Percentiles rank a stretch among this genome's conserved stretches.
These are phyloP conservation scores for Macropodus opercularis DNA, from an alignment of 2,797 vertebrate species.

Conservation along the genomic window DNA sequence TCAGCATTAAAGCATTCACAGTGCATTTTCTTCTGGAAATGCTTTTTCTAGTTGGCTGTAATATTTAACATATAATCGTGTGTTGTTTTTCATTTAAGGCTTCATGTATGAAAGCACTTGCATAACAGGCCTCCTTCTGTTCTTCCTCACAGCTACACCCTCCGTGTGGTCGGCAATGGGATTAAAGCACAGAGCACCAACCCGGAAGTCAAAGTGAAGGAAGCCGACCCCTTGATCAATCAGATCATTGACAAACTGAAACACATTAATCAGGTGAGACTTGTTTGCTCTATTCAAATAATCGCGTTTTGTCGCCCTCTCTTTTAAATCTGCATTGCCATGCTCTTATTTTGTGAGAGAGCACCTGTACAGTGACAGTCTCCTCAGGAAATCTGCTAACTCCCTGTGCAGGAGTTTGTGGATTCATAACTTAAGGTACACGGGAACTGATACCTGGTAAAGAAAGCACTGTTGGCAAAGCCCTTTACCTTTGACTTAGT, in stretches of 20 bases:
- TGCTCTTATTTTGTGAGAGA: slow-evolving; percentile 29
- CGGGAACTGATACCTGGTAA: background rate
- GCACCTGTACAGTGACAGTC: slow-evolving; percentile 3
- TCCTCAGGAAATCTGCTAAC: slow-evolving; percentile 34
- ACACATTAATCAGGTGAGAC: slow-evolving; percentile 90
- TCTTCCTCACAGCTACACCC: slow-evolving; percentile 82
- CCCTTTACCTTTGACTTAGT: slow-evolving; percentile 47
- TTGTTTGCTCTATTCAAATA: background rate
- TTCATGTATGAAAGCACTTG: slow-evolving; percentile 8
- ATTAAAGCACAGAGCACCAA: slow-evolving; percentile 88
- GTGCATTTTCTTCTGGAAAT: too few species aligned
- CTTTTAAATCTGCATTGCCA: slow-evolving; percentile 14
- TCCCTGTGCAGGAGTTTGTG: slow-evolving; percentile 28
- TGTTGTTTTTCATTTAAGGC: background rate
- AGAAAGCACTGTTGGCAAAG: slow-evolving; percentile 15
- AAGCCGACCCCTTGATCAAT: slow-evolving; percentile 85
- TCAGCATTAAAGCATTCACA: too few species aligned
- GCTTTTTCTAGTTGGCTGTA: too few species aligned
- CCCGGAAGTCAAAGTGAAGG: slow-evolving; percentile 91
- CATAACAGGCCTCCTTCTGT: slow-evolving; percentile 9
- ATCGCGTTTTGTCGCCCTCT: background rate
- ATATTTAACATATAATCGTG: too few species aligned
- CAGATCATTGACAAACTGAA: slow-evolving; percentile 93
- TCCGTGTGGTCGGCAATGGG: slow-evolving; percentile 86
- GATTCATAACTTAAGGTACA: slow-evolving; percentile 15